Evolutionary conservation across 2,888 invertebrate species (phyloP).

Genomic region (Acanthosepion esculentum): DNA sequence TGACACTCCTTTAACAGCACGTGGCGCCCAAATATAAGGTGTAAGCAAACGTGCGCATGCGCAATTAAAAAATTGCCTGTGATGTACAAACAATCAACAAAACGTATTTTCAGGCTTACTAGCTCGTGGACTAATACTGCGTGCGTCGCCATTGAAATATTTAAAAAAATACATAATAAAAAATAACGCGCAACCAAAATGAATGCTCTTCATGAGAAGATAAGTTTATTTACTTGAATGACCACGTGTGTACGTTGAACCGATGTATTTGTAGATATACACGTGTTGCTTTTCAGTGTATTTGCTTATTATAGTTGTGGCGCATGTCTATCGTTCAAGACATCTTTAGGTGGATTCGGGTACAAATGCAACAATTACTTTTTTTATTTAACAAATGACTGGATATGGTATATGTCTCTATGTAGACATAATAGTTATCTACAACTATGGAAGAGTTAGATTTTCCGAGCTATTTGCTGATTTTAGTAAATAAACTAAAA

Average conservation of each 20-base stretch:
- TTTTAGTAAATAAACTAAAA: not conserved
- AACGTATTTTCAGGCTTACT: not conserved
- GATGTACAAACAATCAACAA: not conserved
- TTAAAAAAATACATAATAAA: not conserved
- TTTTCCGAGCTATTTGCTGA: not conserved
- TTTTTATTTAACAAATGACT: not conserved
- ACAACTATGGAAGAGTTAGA: not conserved
- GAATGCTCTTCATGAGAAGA: not conserved
- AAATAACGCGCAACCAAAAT: not conserved
- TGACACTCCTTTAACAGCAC: not conserved
- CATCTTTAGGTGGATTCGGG: not conserved
- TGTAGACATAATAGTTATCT: not conserved
- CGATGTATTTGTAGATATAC: not conserved
- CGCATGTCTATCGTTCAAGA: not conserved
- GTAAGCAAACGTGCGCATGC: constrained; percentile 8
- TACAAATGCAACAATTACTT: not conserved
- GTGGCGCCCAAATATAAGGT: not conserved
- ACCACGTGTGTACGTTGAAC: not conserved
- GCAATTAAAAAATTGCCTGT: not conserved
- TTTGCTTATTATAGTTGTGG: not conserved
- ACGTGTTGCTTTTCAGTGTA: not conserved
- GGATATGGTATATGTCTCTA: not conserved
- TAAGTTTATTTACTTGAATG: not conserved
- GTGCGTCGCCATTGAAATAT: not conserved
- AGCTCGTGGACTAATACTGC: not conserved